These are phyloP conservation scores for Ceratitis capitata DNA, from an alignment of 1,140 invertebrate genomes.

Conservation along the genomic window DNA sequence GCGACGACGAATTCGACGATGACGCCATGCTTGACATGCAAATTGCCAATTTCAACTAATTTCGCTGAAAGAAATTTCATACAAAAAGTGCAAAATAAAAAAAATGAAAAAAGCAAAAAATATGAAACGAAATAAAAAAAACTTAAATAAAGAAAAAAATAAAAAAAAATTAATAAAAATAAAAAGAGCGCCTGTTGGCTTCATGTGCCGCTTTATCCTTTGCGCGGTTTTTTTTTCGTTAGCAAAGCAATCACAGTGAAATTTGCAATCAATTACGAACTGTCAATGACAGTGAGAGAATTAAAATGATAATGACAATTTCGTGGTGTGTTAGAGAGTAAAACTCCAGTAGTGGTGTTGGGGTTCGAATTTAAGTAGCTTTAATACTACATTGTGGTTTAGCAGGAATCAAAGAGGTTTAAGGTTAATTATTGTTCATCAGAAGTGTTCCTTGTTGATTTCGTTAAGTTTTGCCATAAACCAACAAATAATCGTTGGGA, in stretches of 20 bases:
- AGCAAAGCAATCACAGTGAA: conserved; percentile 20
- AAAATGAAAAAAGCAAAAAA: no score
- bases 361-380: background rate
- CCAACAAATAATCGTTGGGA: no score
- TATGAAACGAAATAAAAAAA: no score
- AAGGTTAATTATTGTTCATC: no score
- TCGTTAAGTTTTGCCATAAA: no score
- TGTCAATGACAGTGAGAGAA: background rate
- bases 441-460: no score
- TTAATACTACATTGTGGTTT: background rate
- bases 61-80: background rate
- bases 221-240: background rate
- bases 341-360: background rate
- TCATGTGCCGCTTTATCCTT: background rate
- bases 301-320: background rate
- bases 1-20: no score
- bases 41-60: conserved; percentile 33
- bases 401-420: background rate
- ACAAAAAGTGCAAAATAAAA: background rate
- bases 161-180: background rate
- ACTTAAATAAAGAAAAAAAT: background rate
- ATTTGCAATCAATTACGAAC: conserved; percentile 21
- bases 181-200: background rate
- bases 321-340: background rate
- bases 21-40: conserved; percentile 25